Conservation (phyloP, 1,140 invertebrate genomes). For the Penaeus japonicus region DNA sequence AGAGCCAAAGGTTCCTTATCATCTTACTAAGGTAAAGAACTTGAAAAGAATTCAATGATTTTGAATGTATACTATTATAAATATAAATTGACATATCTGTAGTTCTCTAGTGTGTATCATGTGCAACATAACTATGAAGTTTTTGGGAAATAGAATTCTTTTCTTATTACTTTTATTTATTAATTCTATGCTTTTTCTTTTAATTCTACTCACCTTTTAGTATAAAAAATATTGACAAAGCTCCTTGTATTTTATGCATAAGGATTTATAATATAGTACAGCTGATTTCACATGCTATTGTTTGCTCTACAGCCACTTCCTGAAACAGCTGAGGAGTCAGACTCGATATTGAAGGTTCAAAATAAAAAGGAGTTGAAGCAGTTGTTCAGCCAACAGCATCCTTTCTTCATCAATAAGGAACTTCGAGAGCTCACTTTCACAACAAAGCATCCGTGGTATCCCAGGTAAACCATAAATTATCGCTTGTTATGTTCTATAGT, state of each 20-base stretch:
- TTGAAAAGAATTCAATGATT: too few relatives aligned
- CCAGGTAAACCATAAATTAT: constrained; percentile 49
- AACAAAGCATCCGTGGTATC: constrained; percentile 61
- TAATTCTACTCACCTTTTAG: too few relatives aligned
- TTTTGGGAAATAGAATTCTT: too few relatives aligned
- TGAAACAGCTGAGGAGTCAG: constrained; percentile 47
- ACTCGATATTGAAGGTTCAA: constrained; percentile 61
- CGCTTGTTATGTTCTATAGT: background rate
- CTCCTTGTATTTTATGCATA: too few relatives aligned
- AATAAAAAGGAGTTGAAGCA: constrained; percentile 58
- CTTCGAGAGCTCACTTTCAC: constrained; percentile 61
- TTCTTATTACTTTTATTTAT: too few relatives aligned
- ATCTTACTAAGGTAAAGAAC: constrained; percentile 62
- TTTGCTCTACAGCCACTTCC: constrained; percentile 51
- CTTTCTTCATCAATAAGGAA: constrained; percentile 57
- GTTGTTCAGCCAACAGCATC: constrained; percentile 57
- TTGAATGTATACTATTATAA: too few relatives aligned
- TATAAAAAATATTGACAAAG: too few relatives aligned
- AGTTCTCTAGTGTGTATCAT: too few relatives aligned
- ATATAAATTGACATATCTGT: too few relatives aligned
- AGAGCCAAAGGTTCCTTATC: constrained; percentile 65
- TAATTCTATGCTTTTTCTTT: too few relatives aligned
- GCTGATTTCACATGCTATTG: constrained; percentile 17
- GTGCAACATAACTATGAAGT: too few relatives aligned
- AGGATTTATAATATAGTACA: background rate